These are phyloP conservation scores for Poicephalus meyeri DNA, from an alignment of 2,113 vertebrate genomes.

Conservation along the genomic window DNA sequence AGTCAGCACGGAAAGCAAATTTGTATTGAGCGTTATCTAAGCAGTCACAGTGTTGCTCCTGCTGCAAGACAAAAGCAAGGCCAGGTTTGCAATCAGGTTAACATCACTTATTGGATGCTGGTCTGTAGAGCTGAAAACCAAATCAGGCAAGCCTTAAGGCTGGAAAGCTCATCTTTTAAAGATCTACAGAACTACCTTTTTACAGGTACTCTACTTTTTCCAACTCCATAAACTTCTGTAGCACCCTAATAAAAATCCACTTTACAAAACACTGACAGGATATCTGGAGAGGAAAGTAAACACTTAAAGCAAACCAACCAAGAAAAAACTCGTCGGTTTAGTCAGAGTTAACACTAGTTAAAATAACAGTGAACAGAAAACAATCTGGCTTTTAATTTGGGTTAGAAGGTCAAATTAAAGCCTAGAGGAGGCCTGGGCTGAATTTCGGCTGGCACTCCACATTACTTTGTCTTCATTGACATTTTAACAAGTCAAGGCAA, in stretches of 20 bases:
- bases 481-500: neutral
- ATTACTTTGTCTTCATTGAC: neutral
- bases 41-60: rapidly evolving
- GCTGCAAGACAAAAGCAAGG: neutral
- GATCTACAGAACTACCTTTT: neutral
- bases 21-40: neutral
- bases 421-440: constrained; percentile 10
- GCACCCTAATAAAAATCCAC: constrained; percentile 46
- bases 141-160: neutral
- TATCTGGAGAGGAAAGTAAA: constrained; percentile 33
- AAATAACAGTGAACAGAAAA: constrained; percentile 51
- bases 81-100: neutral
- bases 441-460: constrained; percentile 22
- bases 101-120: neutral
- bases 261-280: constrained; percentile 10
- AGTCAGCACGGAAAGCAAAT: neutral
- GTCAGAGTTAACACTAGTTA: constrained; percentile 47
- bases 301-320: constrained; percentile 14
- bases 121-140: neutral
- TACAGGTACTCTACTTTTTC: neutral
- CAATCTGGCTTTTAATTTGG: constrained; percentile 36
- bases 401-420: constrained; percentile 46
- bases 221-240: constrained; percentile 39
- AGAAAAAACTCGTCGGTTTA: constrained; percentile 12
- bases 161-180: constrained; percentile 15